Percentiles rank a stretch among this genome's conserved stretches.
phyloP scores from a whole-genome alignment of 2,113 vertebrate species.

The Cynocephalus volans region DNA sequence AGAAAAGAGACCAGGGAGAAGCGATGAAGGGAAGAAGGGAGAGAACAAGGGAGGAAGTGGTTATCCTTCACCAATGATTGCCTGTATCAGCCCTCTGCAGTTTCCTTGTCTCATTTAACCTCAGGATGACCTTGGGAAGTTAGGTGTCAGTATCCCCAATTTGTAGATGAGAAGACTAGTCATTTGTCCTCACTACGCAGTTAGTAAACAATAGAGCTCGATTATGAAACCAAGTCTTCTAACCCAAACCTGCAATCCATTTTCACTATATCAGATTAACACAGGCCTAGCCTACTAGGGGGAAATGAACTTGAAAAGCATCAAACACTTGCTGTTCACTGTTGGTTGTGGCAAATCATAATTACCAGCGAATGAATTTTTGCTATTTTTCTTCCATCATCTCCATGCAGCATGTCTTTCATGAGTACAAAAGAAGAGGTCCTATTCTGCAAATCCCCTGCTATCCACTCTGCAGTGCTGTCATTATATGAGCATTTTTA shows the following conservation, averaged over 20 bases:
- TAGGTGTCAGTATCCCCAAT: no score
- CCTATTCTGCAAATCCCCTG: rapidly evolving
- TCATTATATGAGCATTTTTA: rapidly evolving
- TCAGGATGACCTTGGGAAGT: background rate
- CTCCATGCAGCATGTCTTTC: background rate
- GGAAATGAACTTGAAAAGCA: background rate
- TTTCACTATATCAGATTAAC: rapidly evolving
- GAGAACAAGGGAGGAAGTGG: background rate
- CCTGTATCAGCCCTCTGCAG: background rate
- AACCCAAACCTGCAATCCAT: no score
- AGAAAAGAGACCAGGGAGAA: background rate
- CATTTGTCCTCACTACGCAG: background rate
- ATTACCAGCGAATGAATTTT: rapidly evolving
- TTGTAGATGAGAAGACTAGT: rapidly evolving
- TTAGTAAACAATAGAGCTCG: background rate
- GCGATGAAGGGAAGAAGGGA: background rate
- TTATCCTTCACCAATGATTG: rapidly evolving
- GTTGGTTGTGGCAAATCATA: background rate
- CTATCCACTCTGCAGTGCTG: rapidly evolving
- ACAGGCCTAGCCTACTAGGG: rapidly evolving
- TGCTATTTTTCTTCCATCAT: background rate
- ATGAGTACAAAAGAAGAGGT: background rate
- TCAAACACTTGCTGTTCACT: rapidly evolving
- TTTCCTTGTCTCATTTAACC: no score
- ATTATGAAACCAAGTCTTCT: background rate